Evolutionary conservation across 2,113 vertebrate genomes (phyloP).

Genomic region (Epinephelus lanceolatus): DNA sequence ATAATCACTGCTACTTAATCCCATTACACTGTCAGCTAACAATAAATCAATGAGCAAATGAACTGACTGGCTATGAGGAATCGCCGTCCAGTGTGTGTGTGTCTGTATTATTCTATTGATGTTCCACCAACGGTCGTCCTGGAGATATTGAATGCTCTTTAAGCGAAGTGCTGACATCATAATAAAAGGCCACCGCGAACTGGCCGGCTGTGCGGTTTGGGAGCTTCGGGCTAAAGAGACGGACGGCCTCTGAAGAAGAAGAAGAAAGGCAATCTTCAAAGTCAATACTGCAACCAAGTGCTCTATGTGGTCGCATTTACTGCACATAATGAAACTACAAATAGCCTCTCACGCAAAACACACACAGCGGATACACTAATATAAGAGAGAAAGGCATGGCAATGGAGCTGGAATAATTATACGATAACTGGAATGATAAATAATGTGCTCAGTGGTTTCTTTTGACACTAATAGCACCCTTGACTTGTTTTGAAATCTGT

Average conservation of each 20-base stretch:
- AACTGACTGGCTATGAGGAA: conserved; percentile 79
- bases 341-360: conserved; percentile 52
- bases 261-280: conserved; percentile 76
- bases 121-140: conserved; percentile 74
- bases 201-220: conserved; percentile 68
- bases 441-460: conserved; percentile 48
- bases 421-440: conserved; percentile 56
- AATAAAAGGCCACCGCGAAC: conserved; percentile 81
- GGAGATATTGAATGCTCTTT: conserved; percentile 85
- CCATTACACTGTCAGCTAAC: conserved; percentile 78
- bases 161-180: conserved; percentile 85
- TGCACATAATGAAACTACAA: conserved; percentile 72
- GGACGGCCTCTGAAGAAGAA: conserved; percentile 68
- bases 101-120: conserved; percentile 82
- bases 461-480: conserved; percentile 58
- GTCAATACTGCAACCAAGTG: conserved; percentile 75
- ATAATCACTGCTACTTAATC: conserved; percentile 81
- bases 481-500: conserved; percentile 76
- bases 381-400: conserved; percentile 19
- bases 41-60: conserved; percentile 86
- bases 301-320: conserved; percentile 70
- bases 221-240: conserved; percentile 72
- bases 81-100: conserved; percentile 60
- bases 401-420: conserved; percentile 60
- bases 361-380: conserved; percentile 42